Conservation (phyloP, 2,797 vertebrate genomes). For the Rachycentron canadum region DNA sequence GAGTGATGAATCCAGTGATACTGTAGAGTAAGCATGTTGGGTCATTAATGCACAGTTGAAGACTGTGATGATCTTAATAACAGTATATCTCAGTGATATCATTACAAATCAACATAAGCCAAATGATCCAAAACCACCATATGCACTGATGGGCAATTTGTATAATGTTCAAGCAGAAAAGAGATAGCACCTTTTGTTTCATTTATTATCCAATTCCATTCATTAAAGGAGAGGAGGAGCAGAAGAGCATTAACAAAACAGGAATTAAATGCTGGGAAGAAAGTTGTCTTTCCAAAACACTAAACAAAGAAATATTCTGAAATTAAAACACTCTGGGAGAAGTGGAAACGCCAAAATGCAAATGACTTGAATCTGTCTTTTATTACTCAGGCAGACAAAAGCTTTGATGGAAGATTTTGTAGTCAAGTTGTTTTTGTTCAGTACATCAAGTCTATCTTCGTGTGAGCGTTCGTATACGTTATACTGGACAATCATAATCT, state of each 20-base stretch:
- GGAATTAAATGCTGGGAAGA: not conserved
- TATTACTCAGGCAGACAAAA: not conserved
- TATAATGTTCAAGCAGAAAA: not conserved
- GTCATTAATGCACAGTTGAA: constrained; percentile 7
- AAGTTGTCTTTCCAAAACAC: not conserved
- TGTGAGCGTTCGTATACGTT: not conserved
- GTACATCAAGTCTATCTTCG: not conserved
- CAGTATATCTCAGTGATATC: not conserved
- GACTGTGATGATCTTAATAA: not conserved
- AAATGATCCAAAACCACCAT: not conserved
- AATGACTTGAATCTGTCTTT: not conserved
- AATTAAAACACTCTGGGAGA: not conserved
- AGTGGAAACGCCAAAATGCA: constrained; percentile 3
- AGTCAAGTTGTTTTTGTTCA: not conserved
- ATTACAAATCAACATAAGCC: constrained; percentile 5
- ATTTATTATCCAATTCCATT: not conserved
- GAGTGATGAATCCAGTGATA: not conserved
- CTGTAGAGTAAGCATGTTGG: not conserved
- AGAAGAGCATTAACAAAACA: not conserved
- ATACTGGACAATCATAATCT: not conserved
- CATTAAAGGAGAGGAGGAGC: not conserved
- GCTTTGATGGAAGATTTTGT: not conserved
- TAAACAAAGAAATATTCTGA: not conserved
- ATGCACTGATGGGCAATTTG: not conserved
- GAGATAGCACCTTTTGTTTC: not conserved